These are phyloP conservation scores for Thomomys bottae DNA, from an alignment of 2,113 vertebrate species.

Conservation along the genomic window DNA sequence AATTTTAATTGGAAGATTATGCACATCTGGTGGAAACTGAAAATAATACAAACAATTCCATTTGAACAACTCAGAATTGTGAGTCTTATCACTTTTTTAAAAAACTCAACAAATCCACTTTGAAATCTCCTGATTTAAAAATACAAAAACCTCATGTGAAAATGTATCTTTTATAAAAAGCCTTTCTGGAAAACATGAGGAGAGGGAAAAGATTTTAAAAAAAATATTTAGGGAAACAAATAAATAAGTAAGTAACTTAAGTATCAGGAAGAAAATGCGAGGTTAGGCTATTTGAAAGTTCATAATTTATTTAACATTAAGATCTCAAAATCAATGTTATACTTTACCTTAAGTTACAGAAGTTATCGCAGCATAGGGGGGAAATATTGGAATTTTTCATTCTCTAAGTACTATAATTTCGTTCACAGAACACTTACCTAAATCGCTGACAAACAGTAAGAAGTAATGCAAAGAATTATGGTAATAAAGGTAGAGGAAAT, in stretches of 20 bases:
- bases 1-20: neutral
- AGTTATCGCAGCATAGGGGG: conserved; percentile 46
- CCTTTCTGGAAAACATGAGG: neutral
- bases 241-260: conserved; percentile 42
- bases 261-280: conserved; percentile 58
- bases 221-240: neutral
- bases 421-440: conserved; percentile 30
- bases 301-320: conserved; percentile 68
- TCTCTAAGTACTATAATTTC: conserved; percentile 62
- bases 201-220: neutral
- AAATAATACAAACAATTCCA: conserved; percentile 11
- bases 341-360: conserved; percentile 56
- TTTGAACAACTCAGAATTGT: neutral
- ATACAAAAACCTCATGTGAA: conserved; percentile 2
- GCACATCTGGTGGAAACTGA: neutral
- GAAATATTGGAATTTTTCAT: conserved; percentile 49
- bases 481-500: conserved; percentile 8
- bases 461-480: neutral
- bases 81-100: neutral
- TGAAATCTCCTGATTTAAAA: conserved; percentile 52
- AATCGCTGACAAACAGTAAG: conserved; percentile 32
- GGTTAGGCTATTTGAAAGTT: conserved; percentile 37
- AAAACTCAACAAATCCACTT: conserved; percentile 40
- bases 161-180: conserved; percentile 20
- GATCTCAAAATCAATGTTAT: conserved; percentile 69